phyloP scores from a whole-genome alignment of 2,888 invertebrate species.

The Apodemia duryi region DNA sequence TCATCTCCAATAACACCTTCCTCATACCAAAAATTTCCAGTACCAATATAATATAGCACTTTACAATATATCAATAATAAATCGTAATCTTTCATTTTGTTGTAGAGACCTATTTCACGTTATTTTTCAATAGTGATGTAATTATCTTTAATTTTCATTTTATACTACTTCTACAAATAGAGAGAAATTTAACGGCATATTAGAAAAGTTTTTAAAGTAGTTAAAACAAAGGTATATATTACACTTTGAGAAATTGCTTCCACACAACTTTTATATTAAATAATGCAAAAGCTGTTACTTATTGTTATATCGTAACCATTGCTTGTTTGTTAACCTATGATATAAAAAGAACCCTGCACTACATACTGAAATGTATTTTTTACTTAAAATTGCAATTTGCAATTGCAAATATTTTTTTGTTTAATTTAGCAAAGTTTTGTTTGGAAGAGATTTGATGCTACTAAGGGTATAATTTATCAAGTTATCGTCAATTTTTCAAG shows the following conservation, averaged over 20 bases:
- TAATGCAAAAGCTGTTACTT: too few species aligned
- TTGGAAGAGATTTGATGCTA: too few species aligned
- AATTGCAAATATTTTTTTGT: too few species aligned
- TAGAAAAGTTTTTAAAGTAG: background rate
- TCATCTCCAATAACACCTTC: slow-evolving; percentile 49
- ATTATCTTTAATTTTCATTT: background rate
- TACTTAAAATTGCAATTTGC: too few species aligned
- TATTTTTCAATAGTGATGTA: background rate
- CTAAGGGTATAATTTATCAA: too few species aligned
- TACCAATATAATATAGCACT: slow-evolving; percentile 52
- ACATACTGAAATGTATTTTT: too few species aligned
- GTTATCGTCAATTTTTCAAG: too few species aligned
- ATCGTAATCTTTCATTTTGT: slow-evolving; percentile 51
- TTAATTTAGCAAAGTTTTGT: too few species aligned
- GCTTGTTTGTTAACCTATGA: too few species aligned
- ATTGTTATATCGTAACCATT: too few species aligned
- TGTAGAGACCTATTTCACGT: background rate
- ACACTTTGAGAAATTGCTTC: background rate
- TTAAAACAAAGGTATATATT: background rate
- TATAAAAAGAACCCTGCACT: too few species aligned
- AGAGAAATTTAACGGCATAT: background rate
- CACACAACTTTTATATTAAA: background rate
- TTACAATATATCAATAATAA: slow-evolving; percentile 51
- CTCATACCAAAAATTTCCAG: slow-evolving; percentile 65
- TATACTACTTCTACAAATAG: background rate